Evolutionary conservation across 2,797 vertebrate species (phyloP).

Genomic region (Syndactyla subalaris): DNA sequence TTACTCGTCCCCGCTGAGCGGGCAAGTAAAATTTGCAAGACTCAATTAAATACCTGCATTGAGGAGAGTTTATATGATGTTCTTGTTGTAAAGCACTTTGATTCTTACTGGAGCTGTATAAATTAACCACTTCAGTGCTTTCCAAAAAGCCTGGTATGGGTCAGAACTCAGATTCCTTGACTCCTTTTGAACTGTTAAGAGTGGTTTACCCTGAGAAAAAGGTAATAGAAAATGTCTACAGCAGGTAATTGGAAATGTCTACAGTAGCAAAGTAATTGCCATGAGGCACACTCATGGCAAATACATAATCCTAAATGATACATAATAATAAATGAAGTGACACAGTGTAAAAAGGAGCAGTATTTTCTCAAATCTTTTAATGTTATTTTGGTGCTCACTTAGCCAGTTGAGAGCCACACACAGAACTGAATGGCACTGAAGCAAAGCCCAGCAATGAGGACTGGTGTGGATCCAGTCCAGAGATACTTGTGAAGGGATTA

Average conservation of each 20-base stretch:
- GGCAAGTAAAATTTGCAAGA: slow-evolving; percentile 57
- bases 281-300: neutral
- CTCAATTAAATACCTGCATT: slow-evolving; percentile 54
- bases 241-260: slow-evolving; percentile 7
- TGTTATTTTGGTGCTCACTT: neutral
- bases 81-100: slow-evolving; percentile 36
- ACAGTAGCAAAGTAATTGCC: slow-evolving; percentile 1
- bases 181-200: neutral
- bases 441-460: neutral
- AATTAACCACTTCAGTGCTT: slow-evolving; percentile 53
- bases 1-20: slow-evolving; percentile 57
- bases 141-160: neutral
- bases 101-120: slow-evolving; percentile 23
- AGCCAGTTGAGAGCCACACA: neutral
- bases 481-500: neutral
- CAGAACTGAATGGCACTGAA: neutral
- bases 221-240: slow-evolving; percentile 1
- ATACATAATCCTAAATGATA: neutral
- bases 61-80: slow-evolving; percentile 20
- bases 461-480: neutral
- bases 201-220: neutral
- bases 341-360: neutral
- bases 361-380: neutral
- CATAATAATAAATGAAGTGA: neutral
- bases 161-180: slow-evolving; percentile 7